phyloP scores from a whole-genome alignment of 2,888 invertebrate species.

The Yponomeuta plumbellus region DNA sequence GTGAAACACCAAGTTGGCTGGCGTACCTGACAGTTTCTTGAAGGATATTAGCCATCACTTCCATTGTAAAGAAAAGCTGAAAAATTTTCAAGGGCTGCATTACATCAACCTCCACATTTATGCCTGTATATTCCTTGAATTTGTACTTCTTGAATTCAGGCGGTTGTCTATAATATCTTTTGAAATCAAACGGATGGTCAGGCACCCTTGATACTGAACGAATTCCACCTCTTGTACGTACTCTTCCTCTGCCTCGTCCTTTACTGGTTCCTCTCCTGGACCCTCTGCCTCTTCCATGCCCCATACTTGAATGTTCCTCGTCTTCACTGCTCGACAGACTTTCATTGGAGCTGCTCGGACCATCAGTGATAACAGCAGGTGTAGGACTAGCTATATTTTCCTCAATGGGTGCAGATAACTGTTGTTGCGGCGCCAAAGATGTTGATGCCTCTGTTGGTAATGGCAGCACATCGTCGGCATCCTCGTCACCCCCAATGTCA shows the following conservation, averaged over 20 bases:
- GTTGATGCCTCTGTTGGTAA: not conserved
- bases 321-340: constrained; percentile 10
- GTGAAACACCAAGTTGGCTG: not conserved
- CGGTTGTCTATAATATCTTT: constrained; percentile 10
- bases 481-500: constrained; percentile 1
- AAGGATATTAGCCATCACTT: constrained; percentile 1
- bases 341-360: not conserved
- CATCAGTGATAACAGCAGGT: constrained; percentile 1
- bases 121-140: constrained; percentile 7
- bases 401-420: not conserved
- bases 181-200: constrained; percentile 6
- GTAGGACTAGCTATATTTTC: constrained; percentile 5
- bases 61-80: constrained; percentile 6
- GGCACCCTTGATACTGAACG: constrained; percentile 10
- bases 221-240: constrained; percentile 2
- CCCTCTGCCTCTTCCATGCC: not conserved
- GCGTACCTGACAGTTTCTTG: constrained; percentile 3
- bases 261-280: constrained; percentile 7
- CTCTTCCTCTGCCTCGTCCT: constrained; percentile 8
- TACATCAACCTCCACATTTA: constrained; percentile 6
- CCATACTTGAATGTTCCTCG: constrained; percentile 5
- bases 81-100: constrained; percentile 7
- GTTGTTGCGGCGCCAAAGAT: constrained; percentile 6
- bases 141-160: constrained; percentile 10
- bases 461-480: constrained; percentile 4